Percentiles rank a stretch among this genome's conserved stretches.
These are phyloP conservation scores for Bembecia ichneumoniformis DNA, from an alignment of 2,888 invertebrate species.

Conservation along the genomic window DNA sequence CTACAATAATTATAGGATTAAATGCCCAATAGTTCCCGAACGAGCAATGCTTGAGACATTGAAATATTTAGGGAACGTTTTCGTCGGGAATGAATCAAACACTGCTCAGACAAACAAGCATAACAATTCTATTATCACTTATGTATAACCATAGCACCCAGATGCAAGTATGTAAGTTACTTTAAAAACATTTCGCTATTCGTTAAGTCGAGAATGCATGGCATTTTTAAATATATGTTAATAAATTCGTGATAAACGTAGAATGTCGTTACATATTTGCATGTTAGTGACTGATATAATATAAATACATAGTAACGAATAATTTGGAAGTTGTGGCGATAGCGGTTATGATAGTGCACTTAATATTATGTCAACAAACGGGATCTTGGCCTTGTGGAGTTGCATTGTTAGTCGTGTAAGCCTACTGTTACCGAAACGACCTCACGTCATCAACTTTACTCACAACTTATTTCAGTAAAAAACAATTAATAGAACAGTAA, in stretches of 20 bases:
- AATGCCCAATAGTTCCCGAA: constrained; percentile 73
- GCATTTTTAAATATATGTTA: constrained; percentile 61
- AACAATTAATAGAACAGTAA: constrained; percentile 19
- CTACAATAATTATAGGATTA: constrained; percentile 72
- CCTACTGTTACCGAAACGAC: constrained; percentile 56
- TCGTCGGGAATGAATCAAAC: constrained; percentile 33
- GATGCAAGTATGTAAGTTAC: constrained; percentile 71
- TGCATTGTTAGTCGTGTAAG: constrained; percentile 70
- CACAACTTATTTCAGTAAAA: constrained; percentile 29
- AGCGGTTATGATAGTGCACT: constrained; percentile 70
- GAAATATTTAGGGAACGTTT: background rate
- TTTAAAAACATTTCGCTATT: constrained; percentile 46
- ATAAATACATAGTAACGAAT: constrained; percentile 71
- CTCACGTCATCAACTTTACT: constrained; percentile 70
- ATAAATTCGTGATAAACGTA: constrained; percentile 54
- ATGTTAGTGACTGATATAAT: constrained; percentile 73
- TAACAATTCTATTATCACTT: constrained; percentile 59
- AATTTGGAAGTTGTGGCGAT: constrained; percentile 65
- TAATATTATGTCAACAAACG: constrained; percentile 62
- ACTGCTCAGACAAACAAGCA: constrained; percentile 63
- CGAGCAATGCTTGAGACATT: constrained; percentile 45
- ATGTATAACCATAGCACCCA: constrained; percentile 71
- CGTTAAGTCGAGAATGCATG: constrained; percentile 35
- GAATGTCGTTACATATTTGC: constrained; percentile 70
- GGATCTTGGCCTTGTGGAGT: constrained; percentile 74